Percentiles rank a stretch among this genome's conserved stretches.
phyloP scores from a whole-genome alignment of 1,140 invertebrate species.

The Orius insidiosus region DNA sequence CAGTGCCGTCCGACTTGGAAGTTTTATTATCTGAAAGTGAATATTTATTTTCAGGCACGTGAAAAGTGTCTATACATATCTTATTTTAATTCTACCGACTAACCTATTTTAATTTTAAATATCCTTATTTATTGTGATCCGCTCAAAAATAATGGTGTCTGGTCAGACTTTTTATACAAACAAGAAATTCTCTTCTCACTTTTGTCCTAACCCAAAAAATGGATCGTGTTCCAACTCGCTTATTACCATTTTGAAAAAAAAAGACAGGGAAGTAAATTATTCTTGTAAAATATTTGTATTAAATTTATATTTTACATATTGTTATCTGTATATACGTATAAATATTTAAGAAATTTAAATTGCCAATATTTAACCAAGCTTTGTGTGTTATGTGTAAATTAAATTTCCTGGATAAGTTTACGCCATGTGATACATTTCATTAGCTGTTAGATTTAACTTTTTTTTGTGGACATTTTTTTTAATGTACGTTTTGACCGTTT shows the following conservation, averaged over 20 bases:
- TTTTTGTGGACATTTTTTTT: too few relatives aligned
- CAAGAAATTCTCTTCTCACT: neutral
- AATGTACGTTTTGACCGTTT: too few relatives aligned
- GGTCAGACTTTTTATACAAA: neutral
- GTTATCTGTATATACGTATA: slow-evolving; percentile 2
- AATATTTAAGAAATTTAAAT: neutral
- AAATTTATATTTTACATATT: slow-evolving; percentile 15
- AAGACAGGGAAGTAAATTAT: slow-evolving; percentile 14
- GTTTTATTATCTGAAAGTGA: slow-evolving; percentile 41
- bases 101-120: neutral
- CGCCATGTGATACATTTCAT: slow-evolving; percentile 4
- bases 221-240: neutral
- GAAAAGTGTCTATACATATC: slow-evolving; percentile 20
- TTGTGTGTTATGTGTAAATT: too few relatives aligned
- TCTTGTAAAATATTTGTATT: slow-evolving; percentile 15
- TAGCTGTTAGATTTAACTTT: too few relatives aligned
- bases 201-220: slow-evolving; percentile 5
- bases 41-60: slow-evolving; percentile 38
- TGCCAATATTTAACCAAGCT: too few relatives aligned
- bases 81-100: neutral
- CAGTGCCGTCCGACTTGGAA: slow-evolving; percentile 43
- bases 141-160: slow-evolving; percentile 8
- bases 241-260: slow-evolving; percentile 9
- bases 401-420: too few relatives aligned
- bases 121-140: slow-evolving; percentile 1